These are phyloP conservation scores for Cirrhinus molitorella DNA, from an alignment of 2,797 vertebrate genomes.

Conservation along the genomic window DNA sequence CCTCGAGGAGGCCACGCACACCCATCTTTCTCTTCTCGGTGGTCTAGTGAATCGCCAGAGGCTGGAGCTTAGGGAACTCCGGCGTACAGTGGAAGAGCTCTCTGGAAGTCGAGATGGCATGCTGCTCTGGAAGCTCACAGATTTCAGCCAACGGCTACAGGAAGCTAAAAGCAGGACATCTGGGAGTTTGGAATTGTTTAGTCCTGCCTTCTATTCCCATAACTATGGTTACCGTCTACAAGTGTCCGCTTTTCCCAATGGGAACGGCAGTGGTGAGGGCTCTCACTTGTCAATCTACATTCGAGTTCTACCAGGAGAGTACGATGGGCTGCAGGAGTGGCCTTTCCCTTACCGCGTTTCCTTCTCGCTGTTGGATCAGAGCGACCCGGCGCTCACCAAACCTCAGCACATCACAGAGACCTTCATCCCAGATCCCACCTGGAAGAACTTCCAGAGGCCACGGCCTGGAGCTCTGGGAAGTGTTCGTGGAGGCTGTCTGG, in stretches of 20 bases:
- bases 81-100: conserved; percentile 94
- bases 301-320: conserved; percentile 92
- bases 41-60: conserved; percentile 92
- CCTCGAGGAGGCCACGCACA: conserved; percentile 92
- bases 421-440: no score
- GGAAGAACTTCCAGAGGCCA: conserved; percentile 99
- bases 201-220: conserved; percentile 96
- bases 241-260: conserved; percentile 94
- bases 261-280: conserved; percentile 95
- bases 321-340: conserved; percentile 97
- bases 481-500: conserved; percentile 78
- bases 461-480: conserved; percentile 78
- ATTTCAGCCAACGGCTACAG: conserved; percentile 92
- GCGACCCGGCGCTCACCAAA: no score
- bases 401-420: no score
- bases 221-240: conserved; percentile 97
- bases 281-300: conserved; percentile 95
- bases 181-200: conserved; percentile 89
- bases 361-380: no score
- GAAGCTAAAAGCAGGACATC: conserved; percentile 92
- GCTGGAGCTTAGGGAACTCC: conserved; percentile 93
- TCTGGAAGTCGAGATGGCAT: conserved; percentile 90
- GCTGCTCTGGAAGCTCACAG: conserved; percentile 95
- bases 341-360: conserved; percentile 97
- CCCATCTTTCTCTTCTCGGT: conserved; percentile 94